A percentile compares a stretch with the other conserved stretches of the same genome.
Conservation (phyloP, 2,888 invertebrate genomes). For the Andrena trimmerana region DNA sequence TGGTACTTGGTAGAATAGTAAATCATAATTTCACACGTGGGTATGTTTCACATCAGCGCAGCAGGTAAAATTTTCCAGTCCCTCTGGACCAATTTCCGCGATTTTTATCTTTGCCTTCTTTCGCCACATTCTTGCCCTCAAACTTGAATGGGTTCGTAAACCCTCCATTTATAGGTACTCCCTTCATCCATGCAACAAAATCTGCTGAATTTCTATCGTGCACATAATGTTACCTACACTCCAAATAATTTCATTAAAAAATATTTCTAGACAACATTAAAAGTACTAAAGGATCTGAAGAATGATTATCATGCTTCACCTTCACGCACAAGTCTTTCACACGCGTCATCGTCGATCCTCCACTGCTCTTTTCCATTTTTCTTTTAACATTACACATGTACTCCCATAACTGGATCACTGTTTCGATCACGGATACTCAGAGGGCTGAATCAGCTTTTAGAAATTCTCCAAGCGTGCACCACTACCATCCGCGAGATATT, state of each 20-base stretch:
- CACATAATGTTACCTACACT: no score
- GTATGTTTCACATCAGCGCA: neutral
- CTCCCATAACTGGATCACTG: constrained; percentile 4
- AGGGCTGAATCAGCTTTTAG: constrained; percentile 37
- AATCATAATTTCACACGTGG: neutral
- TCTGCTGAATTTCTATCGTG: neutral
- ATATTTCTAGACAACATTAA: no score
- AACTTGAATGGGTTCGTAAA: neutral
- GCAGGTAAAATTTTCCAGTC: constrained; percentile 29
- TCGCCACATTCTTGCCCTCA: constrained; percentile 50
- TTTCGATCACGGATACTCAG: constrained; percentile 21
- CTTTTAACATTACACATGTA: neutral
- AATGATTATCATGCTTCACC: neutral
- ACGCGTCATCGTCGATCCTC: neutral
- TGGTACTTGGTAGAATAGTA: neutral
- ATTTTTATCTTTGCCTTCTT: constrained; percentile 53
- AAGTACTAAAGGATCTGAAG: no score
- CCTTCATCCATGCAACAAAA: neutral
- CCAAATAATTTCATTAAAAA: no score
- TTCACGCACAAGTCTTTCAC: neutral
- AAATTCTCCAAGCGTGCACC: constrained; percentile 38
- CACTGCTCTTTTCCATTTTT: constrained; percentile 7
- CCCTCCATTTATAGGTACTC: neutral
- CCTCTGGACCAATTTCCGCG: constrained; percentile 30
- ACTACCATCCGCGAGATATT: constrained; percentile 4